Percentiles rank a stretch among this genome's conserved stretches.
Conservation (phyloP, 2,797 vertebrate genomes). For the Pitangus sulphuratus region DNA sequence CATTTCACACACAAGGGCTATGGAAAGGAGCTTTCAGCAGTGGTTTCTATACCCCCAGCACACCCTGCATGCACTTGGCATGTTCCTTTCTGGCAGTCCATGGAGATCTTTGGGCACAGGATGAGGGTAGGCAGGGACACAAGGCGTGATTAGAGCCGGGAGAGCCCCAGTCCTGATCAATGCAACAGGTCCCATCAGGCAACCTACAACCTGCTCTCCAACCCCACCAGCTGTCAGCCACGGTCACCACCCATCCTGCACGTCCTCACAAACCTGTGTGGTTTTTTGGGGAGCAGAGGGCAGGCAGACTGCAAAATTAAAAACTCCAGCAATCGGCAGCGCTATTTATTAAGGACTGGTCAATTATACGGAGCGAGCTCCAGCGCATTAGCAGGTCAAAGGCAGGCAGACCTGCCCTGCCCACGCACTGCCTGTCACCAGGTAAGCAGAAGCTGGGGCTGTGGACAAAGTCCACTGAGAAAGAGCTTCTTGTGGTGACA, state of each 20-base stretch:
- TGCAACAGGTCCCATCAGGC: not conserved
- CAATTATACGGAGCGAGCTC: rapidly evolving
- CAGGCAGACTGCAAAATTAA: not conserved
- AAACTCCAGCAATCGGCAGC: not conserved
- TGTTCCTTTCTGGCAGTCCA: not conserved
- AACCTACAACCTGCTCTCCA: not conserved
- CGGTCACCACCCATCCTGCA: not conserved
- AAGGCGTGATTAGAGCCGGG: not conserved
- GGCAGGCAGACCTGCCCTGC: not conserved
- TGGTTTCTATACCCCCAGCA: not conserved
- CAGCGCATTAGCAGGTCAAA: not conserved
- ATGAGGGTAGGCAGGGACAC: not conserved
- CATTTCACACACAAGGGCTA: not conserved
- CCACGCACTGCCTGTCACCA: not conserved
- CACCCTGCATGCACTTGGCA: not conserved
- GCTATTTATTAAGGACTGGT: not conserved
- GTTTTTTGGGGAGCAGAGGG: not conserved
- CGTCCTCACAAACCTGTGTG: not conserved
- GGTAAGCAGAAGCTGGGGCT: not conserved
- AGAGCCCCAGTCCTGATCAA: not conserved
- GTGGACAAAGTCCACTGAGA: not conserved
- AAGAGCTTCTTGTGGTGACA: not conserved
- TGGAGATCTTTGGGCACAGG: not conserved
- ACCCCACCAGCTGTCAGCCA: not conserved
- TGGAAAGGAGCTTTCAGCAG: not conserved